Evolutionary conservation across 2,113 vertebrate genomes (phyloP).

Genomic region (Ceyx margarethae): DNA sequence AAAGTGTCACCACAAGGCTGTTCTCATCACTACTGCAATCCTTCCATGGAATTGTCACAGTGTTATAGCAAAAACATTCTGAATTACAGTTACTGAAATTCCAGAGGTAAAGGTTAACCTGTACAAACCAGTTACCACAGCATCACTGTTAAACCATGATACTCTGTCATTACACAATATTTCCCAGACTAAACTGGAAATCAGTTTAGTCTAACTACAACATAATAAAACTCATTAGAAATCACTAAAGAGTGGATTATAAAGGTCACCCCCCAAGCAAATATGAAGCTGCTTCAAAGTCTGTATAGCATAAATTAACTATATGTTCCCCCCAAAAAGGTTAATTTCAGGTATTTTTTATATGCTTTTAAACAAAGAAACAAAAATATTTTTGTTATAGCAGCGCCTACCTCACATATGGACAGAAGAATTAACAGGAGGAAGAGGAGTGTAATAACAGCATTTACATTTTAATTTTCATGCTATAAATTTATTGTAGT

Average conservation of each 20-base stretch:
- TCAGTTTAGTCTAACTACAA: not conserved
- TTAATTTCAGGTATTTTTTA: not conserved
- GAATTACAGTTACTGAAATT: not conserved
- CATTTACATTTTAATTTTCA: not conserved
- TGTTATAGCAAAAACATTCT: not conserved
- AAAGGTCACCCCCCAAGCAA: not conserved
- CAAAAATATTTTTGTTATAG: not conserved
- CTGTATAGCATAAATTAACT: not conserved
- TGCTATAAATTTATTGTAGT: not conserved
- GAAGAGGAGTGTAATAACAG: not conserved
- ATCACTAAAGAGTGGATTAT: not conserved
- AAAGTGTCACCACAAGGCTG: not conserved
- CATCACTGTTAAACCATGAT: not conserved
- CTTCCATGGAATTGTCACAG: not conserved
- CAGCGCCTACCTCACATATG: not conserved
- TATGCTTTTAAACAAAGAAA: not conserved
- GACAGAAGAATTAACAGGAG: not conserved
- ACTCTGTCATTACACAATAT: not conserved
- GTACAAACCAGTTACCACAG: not conserved
- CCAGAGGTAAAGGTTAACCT: not conserved
- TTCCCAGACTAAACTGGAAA: not conserved
- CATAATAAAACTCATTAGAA: not conserved
- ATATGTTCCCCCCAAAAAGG: not conserved
- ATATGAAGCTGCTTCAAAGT: not conserved
- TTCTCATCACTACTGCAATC: not conserved